Evolutionary conservation across 2,113 vertebrate genomes (phyloP), one percentile per base, ranked within the genome.

Genomic region (Mastomys coucha): DNA sequence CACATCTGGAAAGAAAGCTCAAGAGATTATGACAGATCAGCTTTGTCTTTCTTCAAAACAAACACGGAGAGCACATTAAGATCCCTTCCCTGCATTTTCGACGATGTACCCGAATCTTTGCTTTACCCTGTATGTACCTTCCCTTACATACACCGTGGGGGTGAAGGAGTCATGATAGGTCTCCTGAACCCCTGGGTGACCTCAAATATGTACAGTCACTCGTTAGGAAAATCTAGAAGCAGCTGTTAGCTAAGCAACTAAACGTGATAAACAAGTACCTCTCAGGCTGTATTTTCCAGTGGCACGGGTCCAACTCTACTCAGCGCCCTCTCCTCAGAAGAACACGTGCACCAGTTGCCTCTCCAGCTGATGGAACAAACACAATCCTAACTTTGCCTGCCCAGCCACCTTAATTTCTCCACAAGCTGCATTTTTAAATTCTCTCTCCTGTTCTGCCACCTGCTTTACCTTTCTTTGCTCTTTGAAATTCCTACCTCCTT

Each of bases 391-490:
- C 92, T 90, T 67, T 73, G 67, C 69, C 45, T 85, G 82, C 58
- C 73, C 22, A 14, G 75, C 80, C 42, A 80, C n/a, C 39, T 95
- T 94, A 82, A 92, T 93, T 81, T 96, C 77, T 92, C 73, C 60
- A 63, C 86, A 87, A 78, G 49, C 91, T 80, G 78, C 60, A 70
- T 95, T 95, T 92, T 42, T 70, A 95, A 97, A 70, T 96, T 45
- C 26, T 96, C 33, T 95, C 69, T 89, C 81, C 93, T 96, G 96
- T 49, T 97, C 81, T 95, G 56, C 97, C 97, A 98, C 97, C 95
- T 97, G 97, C 67, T 97, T 96, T 95, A 70, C 72, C 73, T 95
- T 67, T 97, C 76, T 95, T 92, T 81, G 51, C 84, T 70, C 82
- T 96, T 92, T 67, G 75, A 90, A 93, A 97, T 94, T 93, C 49